phyloP scores from a whole-genome alignment of 2,113 vertebrate species.

The Ciconia stormi region DNA sequence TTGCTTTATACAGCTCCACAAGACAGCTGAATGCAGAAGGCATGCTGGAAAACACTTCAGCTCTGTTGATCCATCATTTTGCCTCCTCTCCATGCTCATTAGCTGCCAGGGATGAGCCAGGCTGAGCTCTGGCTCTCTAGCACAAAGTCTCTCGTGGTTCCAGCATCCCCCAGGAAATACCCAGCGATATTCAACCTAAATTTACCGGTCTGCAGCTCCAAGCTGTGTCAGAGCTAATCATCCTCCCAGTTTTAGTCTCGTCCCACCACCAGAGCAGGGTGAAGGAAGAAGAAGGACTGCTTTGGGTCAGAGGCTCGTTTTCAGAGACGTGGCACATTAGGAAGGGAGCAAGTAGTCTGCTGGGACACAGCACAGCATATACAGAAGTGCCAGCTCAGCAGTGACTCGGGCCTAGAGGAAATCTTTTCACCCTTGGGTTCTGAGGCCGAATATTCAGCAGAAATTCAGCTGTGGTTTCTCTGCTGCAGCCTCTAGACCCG shows the following conservation, averaged over 20 bases:
- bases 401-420: not conserved
- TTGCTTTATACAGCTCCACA: not conserved
- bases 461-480: not conserved
- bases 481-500: not conserved
- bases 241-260: not conserved
- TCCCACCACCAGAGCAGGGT: not conserved
- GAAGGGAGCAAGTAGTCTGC: not conserved
- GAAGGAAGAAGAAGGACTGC: not conserved
- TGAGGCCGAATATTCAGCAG: not conserved
- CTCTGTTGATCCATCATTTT: not conserved
- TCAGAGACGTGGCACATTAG: not conserved
- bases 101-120: not conserved
- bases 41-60: not conserved
- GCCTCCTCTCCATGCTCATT: not conserved
- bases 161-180: not conserved
- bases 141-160: rapidly evolving
- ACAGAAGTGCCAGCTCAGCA: not conserved
- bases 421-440: not conserved
- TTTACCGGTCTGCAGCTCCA: not conserved
- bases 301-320: not conserved
- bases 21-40: not conserved
- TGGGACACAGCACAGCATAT: not conserved
- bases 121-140: not conserved
- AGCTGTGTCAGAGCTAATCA: not conserved
- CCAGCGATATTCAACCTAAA: not conserved